Base-by-base conservation (phyloP, 1,140 invertebrate genomes). In the Drosophila busckii region DNA sequence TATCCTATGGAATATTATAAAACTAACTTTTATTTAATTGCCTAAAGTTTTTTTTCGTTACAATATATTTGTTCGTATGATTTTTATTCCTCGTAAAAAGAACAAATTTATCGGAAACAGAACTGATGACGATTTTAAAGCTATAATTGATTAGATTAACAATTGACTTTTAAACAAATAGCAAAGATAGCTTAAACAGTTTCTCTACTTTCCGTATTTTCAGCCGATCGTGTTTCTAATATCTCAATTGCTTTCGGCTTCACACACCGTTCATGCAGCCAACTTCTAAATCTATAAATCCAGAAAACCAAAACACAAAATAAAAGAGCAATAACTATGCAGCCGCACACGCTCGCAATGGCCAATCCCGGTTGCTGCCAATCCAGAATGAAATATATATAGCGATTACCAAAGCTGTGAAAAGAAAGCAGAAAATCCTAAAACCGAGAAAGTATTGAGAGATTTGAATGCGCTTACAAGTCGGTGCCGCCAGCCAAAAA, bases 401-500 rank as follows among this genome's bases (percentile, higher is more conserved):
- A 78, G 0, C 31, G 60, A 44, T 84, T 78, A 1, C 71, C 80
- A 31, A 26, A 19, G 15, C 67, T 71, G 29, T 0, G 9, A 26
- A 44, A 32, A 22, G 20, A 2, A 8, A 25, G 17, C 0, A 1
- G 0, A 35, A 16, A 31, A 32, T 34, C 2, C 7, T 2, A 3
- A 17, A 7, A 20, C 0, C 3, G 2, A 12, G 2, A 12, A 7
- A 20, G 0, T 9, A 8, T 16, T 10, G 5, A 2, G 1, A 4
- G 0, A 1, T 5, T 2, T 49, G 2, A 25, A 1, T 35, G 60
- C n/a, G n/a, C 87, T 68, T 88, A 91, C 89, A 87, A 89, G 64
- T 92, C 91, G 0, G 88, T 88, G 15, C 94, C 95, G 9, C 94
- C 94, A 15, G 90, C 89, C 3, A 85, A 60, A 71, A 91, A 95